Base-by-base conservation (phyloP, 2,113 vertebrate genomes). In the Sardina pilchardus region DNA sequence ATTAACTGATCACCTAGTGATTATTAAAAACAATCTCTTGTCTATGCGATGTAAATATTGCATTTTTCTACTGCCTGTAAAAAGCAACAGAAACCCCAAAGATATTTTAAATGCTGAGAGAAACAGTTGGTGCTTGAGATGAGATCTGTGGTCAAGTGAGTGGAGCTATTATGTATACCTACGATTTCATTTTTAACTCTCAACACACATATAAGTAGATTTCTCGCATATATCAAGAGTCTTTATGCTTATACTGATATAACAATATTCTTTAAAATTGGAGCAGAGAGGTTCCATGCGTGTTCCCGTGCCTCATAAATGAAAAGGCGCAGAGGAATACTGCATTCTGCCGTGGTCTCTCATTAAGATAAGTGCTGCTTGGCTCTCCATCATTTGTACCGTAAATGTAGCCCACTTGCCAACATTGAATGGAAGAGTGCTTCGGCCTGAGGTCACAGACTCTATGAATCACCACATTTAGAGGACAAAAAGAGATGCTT, bases 321-420 rank as follows among this genome's bases (percentile, higher is more conserved):
- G 71, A 78, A 78, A 78, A 39, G 34, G 71, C 71, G 14, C 30
- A 36, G 71, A 36, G 71, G 30, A 78, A 78, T 16, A 78, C 71
- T 78, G 30, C 71, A 36, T 78, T 85, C 34, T 48, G 26, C 53
- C 63, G 67, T 88, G 86, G 83, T 83, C 47, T 81, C 88, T 90
- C 94, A 95, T 96, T 96, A 95, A 92, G 93, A 91, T 93, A 95
- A 95, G 95, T 95, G 95, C 94, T 95, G 90, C 91, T 92, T 88
- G 87, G 90, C 91, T 94, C 92, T 93, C 87, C 91, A 89, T 92
- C 87, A 91, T 87, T 89, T 81, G 53, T 80, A 86, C 89, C 92
- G 81, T 91, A 93, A 94, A 94, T 92, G 91, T 92, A 93, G 89
- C 92, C 91, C 91, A 88, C 67, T 88, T 82, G 89, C 92, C 90